Base-by-base conservation (phyloP, 2,888 invertebrate species). In the Melitaea athalia region DNA sequence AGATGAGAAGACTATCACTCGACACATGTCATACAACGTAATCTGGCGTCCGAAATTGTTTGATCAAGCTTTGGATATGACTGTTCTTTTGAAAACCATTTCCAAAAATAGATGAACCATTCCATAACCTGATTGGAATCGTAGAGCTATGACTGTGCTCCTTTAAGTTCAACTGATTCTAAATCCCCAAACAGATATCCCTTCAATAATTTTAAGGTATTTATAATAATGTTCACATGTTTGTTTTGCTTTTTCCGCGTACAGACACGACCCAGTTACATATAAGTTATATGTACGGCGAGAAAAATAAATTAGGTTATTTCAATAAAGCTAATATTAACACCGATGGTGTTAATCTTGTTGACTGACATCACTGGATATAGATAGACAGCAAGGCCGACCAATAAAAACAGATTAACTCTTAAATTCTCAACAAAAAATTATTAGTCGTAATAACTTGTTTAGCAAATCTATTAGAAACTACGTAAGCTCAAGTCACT, bases 271-370 rank as follows among this genome's bases (percentile, higher is more conserved):
- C 52, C 52, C 52, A 17, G 24, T 52, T 52, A 24, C 11, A 52
- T 17, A 24, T 24, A 12, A 24, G 7, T 33, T 24, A 55, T 31
- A 31, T n/a, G 7, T 33, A 33, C 31, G 38, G 6, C 38, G 38
- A 55, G 14, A 55, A 33, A 17, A 17, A 52, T 52, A 38, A 50
- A 64, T 59, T 59, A n/a, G 55, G 55, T 55, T 55, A 55, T n/a
- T 33, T 55, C 55, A 52, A 62, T 63, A 66, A 33, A 70, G 53
- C 55, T 63, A 49, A 64, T 55, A 72, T 68, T 66, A 64, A 69
- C 67, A 65, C 49, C 62, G 45, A 42, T 60, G 8, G 7, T 43
- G 12, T 57, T 49, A 53, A 66, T 61, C 53, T 15, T 31, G 33
- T 61, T 52, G 12, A 49, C 57, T 17, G n/a, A 63, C 45, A 64